These are phyloP conservation scores for Triplophysa tibetana DNA, from an alignment of 2,113 vertebrate genomes.

Conservation along the genomic window DNA sequence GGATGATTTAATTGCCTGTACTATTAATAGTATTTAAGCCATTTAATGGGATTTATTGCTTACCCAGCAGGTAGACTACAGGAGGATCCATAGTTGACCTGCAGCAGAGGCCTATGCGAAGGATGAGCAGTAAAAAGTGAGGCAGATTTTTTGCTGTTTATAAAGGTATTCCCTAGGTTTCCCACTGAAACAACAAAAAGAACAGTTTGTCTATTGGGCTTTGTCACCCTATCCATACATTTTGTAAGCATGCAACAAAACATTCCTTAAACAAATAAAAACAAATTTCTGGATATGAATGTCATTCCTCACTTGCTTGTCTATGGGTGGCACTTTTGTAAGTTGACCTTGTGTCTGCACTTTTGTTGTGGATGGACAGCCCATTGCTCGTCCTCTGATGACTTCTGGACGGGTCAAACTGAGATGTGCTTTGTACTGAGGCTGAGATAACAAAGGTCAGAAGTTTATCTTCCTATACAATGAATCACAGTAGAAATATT, in stretches of 20 bases:
- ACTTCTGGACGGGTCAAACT: background rate
- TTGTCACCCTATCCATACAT: background rate
- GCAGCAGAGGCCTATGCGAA: conserved; percentile 63
- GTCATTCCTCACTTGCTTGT: conserved; percentile 42
- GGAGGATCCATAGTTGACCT: conserved; percentile 68
- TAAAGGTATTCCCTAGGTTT: conserved; percentile 38
- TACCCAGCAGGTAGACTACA: conserved; percentile 74
- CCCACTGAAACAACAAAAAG: conserved; percentile 18
- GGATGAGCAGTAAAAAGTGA: conserved; percentile 38
- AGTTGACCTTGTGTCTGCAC: background rate
- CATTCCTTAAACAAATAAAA: background rate
- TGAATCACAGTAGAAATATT: background rate
- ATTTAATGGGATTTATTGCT: background rate
- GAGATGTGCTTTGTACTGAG: conserved; percentile 21
- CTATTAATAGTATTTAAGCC: background rate
- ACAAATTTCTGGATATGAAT: background rate
- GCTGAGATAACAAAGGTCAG: background rate
- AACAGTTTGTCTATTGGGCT: background rate
- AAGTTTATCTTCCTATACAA: background rate
- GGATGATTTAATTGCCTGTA: background rate
- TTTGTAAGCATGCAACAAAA: background rate
- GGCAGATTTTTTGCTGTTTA: conserved; percentile 49
- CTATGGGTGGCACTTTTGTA: conserved; percentile 35
- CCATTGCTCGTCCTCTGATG: background rate
- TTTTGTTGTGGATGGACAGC: background rate